Conservation (phyloP, 2,888 invertebrate species). For the Metallyticus violacea region DNA sequence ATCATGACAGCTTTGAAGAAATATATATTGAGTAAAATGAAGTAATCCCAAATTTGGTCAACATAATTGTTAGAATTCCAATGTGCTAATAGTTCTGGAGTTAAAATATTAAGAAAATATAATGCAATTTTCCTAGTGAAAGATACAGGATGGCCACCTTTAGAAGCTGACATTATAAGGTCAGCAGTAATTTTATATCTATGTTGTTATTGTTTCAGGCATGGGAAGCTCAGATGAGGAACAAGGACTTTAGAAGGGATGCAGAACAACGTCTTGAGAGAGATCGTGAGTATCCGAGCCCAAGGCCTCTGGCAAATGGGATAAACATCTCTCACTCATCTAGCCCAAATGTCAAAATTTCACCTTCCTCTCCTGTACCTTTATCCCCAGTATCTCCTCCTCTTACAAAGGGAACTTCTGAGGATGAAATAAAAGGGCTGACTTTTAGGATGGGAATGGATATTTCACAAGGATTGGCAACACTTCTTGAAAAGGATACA, state of each 20-base stretch:
- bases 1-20: no score
- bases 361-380: conserved; percentile 19
- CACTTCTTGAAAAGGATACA: neutral
- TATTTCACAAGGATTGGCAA: neutral
- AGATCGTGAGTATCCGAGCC: conserved; percentile 33
- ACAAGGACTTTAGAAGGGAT: conserved; percentile 30
- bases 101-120: no score
- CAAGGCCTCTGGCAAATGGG: conserved; percentile 17
- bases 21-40: no score
- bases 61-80: no score
- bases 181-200: no score
- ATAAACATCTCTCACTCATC: conserved; percentile 8
- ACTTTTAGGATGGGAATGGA: neutral
- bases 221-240: conserved; percentile 32
- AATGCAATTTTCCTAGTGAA: no score
- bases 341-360: conserved; percentile 10
- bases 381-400: conserved; percentile 22
- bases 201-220: conserved; percentile 24
- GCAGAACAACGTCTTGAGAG: conserved; percentile 29
- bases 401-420: neutral
- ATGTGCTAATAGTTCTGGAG: no score
- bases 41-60: no score
- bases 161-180: no score
- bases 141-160: no score
- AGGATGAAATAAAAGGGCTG: neutral